phyloP scores from a whole-genome alignment of 2,113 vertebrate genomes.

The Antigone vipio region DNA sequence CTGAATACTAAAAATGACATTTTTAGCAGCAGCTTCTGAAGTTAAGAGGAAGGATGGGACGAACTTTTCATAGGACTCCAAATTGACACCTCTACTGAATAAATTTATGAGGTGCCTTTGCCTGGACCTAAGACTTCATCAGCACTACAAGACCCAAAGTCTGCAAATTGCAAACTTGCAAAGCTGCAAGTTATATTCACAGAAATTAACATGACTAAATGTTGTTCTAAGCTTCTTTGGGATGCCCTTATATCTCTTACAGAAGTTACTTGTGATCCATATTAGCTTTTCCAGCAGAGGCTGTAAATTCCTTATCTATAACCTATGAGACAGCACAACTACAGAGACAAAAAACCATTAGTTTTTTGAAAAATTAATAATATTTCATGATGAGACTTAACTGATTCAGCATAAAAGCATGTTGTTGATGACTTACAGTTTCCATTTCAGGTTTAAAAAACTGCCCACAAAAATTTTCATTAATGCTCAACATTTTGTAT shows the following conservation, averaged over 20 bases:
- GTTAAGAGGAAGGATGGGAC: background rate
- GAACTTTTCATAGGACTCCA: rapidly evolving
- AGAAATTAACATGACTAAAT: background rate
- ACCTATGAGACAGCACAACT: background rate
- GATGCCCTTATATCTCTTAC: background rate
- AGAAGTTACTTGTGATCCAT: background rate
- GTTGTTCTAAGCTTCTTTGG: background rate
- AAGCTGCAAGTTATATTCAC: background rate
- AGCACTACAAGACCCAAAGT: background rate
- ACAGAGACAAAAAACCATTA: background rate
- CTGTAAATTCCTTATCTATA: background rate
- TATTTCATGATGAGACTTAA: background rate
- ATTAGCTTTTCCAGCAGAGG: background rate
- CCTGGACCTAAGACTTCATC: background rate
- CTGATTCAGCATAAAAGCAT: background rate
- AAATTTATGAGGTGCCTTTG: background rate
- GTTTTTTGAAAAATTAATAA: background rate
- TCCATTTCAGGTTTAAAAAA: background rate
- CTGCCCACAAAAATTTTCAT: background rate
- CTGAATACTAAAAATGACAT: background rate
- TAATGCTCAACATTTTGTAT: background rate
- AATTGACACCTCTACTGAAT: background rate
- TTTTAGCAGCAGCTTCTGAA: background rate
- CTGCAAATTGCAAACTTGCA: background rate
- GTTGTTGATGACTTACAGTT: background rate